Evolutionary conservation across 2,888 invertebrate genomes (phyloP), one percentile per base, ranked within the genome.

Genomic region (Eustalomyia histrio): DNA sequence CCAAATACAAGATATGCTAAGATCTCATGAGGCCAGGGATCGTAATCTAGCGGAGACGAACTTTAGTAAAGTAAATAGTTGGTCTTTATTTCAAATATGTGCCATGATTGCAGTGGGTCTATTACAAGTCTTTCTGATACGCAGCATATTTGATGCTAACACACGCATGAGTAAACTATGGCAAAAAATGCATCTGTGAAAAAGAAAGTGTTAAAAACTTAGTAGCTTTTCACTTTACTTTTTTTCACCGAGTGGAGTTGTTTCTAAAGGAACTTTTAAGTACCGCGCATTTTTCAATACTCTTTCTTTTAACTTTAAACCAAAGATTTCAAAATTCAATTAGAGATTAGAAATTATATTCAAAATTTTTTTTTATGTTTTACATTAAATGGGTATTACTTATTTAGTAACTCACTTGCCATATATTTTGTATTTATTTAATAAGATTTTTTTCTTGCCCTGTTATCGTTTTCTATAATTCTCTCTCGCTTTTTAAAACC

Each of bases 31-130:
- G 89, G 95, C 96, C 0, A 90, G 96, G 33, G 97, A 97, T 89
- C 92, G 97, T 82, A 96, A 96, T 87, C 88, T 95, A 60, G 95
- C 95, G 1, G 97, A 97, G 88, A 93, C 94, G 58, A 96, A 96
- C 90, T 95, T 94, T 87, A 94, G 94, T 82, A 93, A 95, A 83
- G 96, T 97, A 0, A 96, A 96, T 86, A 91, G 93, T 65, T 96
- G 96, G 94, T 96, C 96, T 0, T 88, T 93, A 58, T 89, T 96
- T 29, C 95, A 96, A 87, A 93, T 97, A 50, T 86, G 91, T 33
- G 92, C 95, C 21, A 95, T 97, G 95, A 84, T 95, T 21, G 84
- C 91, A 7, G 95, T 97, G 0, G 96, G 95, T 1, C 86, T 93
- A 67, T 87, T 95, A n/a, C 94, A 95, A 92, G 95, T 97, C 2